Conservation (phyloP, 2,113 vertebrate species). For the Catharus bicknelli region DNA sequence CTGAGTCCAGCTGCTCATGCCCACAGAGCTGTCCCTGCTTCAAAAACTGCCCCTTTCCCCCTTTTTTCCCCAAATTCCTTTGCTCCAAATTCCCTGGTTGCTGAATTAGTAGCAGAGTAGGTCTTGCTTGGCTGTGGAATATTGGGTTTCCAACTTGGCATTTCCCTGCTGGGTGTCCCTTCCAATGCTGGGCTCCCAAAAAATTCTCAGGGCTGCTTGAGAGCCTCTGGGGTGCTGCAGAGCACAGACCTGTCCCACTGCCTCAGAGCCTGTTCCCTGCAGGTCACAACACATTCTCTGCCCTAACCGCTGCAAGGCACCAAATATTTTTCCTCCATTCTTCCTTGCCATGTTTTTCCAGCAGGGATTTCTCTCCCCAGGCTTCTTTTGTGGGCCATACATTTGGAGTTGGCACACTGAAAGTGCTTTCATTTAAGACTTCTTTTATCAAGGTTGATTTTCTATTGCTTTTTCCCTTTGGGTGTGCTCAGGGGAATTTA, state of each 20-base stretch:
- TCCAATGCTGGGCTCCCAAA: not conserved
- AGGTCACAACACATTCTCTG: accelerated
- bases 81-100: not conserved
- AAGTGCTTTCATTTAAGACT: conserved; percentile 15
- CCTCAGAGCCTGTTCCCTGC: not conserved
- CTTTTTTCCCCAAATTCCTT: not conserved
- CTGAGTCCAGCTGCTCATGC: not conserved
- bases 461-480: not conserved
- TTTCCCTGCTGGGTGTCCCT: not conserved
- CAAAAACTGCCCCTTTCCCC: not conserved
- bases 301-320: not conserved
- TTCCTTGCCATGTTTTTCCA: not conserved
- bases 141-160: not conserved
- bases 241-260: no score
- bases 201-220: not conserved
- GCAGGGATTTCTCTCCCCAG: not conserved
- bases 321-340: not conserved
- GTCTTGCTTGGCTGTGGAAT: not conserved
- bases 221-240: not conserved
- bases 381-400: not conserved
- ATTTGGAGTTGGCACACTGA: not conserved
- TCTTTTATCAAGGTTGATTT: not conserved
- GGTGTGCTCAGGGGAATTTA: not conserved
- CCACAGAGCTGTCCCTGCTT: not conserved
- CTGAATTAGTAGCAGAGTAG: not conserved